Conservation (phyloP, 1,140 invertebrate genomes). For the Leptoteleia sp. region DNA sequence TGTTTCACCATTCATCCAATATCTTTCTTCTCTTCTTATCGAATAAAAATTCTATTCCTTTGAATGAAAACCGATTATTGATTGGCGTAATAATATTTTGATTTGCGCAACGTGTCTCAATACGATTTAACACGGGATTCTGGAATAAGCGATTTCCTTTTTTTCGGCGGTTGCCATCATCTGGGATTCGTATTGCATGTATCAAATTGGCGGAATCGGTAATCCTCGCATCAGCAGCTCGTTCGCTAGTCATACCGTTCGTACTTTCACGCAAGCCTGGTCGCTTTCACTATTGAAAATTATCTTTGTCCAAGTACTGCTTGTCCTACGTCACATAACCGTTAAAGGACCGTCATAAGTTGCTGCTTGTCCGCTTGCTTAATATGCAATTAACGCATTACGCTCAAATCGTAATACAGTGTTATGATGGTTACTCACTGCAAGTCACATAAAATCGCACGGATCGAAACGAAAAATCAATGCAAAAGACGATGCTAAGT, state of each 20-base stretch:
- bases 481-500: too few species aligned
- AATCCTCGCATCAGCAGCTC: slow-evolving; percentile 42
- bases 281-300: slow-evolving; percentile 64
- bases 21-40: too few species aligned
- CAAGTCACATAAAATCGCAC: too few species aligned
- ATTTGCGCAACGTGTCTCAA: slow-evolving; percentile 22
- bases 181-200: slow-evolving; percentile 37
- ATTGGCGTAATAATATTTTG: slow-evolving; percentile 10
- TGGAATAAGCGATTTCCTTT: slow-evolving; percentile 34
- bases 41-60: too few species aligned
- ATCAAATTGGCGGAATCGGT: slow-evolving; percentile 53
- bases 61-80: slow-evolving; percentile 1
- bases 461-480: too few species aligned
- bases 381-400: slow-evolving; percentile 52
- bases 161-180: slow-evolving; percentile 42
- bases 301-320: slow-evolving; percentile 57
- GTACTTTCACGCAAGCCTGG: slow-evolving; percentile 57
- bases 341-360: slow-evolving; percentile 46
- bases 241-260: slow-evolving; percentile 30
- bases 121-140: slow-evolving; percentile 2
- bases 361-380: slow-evolving; percentile 45
- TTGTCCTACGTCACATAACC: slow-evolving; percentile 55
- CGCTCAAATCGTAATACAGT: slow-evolving; percentile 26
- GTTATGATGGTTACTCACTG: slow-evolving; percentile 9
- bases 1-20: too few species aligned